Conservation (phyloP, 2,113 vertebrate genomes). For the Rhinolophus ferrumequinum region DNA sequence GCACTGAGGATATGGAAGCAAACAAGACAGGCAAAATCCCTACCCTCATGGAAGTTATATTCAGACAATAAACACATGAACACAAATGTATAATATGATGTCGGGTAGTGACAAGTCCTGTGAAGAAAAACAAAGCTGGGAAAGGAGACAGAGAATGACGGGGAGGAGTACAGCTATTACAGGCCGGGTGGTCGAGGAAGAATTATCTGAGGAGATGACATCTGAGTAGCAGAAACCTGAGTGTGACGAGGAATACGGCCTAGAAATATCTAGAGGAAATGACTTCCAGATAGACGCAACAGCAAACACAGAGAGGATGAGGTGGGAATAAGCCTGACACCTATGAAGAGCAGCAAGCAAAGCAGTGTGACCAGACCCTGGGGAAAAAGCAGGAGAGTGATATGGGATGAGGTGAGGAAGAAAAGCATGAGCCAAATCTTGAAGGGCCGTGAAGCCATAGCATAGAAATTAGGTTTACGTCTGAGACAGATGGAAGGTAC, state of each 20-base stretch:
- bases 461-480: background rate
- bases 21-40: background rate
- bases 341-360: background rate
- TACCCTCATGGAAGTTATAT: background rate
- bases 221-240: background rate
- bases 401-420: background rate
- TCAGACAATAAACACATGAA: background rate
- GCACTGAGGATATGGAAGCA: background rate
- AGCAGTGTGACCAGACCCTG: background rate
- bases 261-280: background rate
- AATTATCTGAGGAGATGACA: background rate
- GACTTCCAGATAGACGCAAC: background rate
- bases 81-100: background rate
- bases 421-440: background rate
- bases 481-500: background rate
- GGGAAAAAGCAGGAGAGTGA: background rate
- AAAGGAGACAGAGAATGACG: background rate
- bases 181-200: background rate
- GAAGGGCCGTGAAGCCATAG: background rate
- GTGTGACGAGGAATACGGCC: background rate
- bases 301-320: background rate
- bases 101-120: background rate
- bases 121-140: background rate
- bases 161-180: background rate
- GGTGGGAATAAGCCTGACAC: background rate